Percentiles rank a stretch among this genome's conserved stretches.
Evolutionary conservation across 2,797 vertebrate species (phyloP).

Genomic region (Crenuchus spilurus): DNA sequence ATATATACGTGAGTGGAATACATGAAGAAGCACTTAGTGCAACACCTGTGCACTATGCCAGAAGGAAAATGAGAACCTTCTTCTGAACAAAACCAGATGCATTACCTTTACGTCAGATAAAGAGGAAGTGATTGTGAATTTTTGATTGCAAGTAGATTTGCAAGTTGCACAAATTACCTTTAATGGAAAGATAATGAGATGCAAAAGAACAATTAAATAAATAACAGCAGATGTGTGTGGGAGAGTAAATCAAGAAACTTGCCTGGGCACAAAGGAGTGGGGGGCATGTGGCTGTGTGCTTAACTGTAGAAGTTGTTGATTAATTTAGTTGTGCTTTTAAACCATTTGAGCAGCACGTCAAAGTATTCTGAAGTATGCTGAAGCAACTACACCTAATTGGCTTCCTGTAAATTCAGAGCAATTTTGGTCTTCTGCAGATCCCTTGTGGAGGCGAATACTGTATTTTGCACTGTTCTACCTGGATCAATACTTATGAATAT

Average conservation of each 20-base stretch:
- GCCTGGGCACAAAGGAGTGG: neutral
- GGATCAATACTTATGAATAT: conserved; percentile 41
- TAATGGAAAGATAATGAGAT: conserved; percentile 44
- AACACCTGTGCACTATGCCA: neutral
- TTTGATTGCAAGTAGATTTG: conserved; percentile 24
- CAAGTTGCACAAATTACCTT: conserved; percentile 3
- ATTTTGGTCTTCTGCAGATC: conserved; percentile 1
- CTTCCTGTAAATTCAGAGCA: conserved; percentile 9
- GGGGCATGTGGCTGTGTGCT: neutral
- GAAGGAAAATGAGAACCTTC: neutral
- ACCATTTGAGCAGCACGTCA: conserved; percentile 4
- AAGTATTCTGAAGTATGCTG: conserved; percentile 5
- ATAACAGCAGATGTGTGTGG: neutral
- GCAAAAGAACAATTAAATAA: conserved; percentile 26
- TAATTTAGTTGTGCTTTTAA: conserved; percentile 16
- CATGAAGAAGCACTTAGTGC: neutral
- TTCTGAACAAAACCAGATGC: neutral
- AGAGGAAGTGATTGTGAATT: neutral
- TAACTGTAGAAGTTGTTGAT: conserved; percentile 4
- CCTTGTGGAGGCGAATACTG: conserved; percentile 1
- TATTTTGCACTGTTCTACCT: conserved; percentile 24
- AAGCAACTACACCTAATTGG: conserved; percentile 1
- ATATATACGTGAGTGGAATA: neutral
- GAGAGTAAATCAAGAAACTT: conserved; percentile 9
- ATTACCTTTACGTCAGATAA: neutral